phyloP scores from a whole-genome alignment of 92 coral and sea anemone genomes.

The Nematostella vectensis region DNA sequence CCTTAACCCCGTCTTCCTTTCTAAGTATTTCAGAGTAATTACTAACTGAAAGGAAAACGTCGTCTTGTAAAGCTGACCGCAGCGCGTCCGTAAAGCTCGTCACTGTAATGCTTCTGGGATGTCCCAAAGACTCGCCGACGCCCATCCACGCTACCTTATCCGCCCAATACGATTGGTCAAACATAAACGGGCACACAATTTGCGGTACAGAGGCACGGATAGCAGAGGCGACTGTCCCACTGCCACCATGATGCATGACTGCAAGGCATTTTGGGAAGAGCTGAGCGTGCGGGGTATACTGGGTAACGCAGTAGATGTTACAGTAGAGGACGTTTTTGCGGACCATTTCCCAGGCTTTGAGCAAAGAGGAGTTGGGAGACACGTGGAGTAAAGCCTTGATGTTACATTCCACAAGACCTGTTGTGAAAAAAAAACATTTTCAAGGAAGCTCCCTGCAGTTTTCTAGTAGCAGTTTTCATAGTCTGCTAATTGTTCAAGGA shows the following conservation, averaged over 20 bases:
- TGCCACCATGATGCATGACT: constrained; percentile 82
- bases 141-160: constrained; percentile 92
- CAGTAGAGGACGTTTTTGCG: constrained; percentile 69
- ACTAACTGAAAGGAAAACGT: constrained; percentile 25
- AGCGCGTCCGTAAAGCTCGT: constrained; percentile 43
- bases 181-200: constrained; percentile 85
- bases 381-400: constrained; percentile 67
- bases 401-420: constrained; percentile 78
- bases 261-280: constrained; percentile 71
- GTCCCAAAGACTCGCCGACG: constrained; percentile 74
- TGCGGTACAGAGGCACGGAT: constrained; percentile 72
- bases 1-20: constrained; percentile 52
- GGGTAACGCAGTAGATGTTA: constrained; percentile 72
- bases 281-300: constrained; percentile 50
- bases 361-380: constrained; percentile 37
- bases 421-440: neutral
- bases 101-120: constrained; percentile 53
- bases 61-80: constrained; percentile 20
- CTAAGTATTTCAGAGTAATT: constrained; percentile 39
- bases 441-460: too few relatives aligned
- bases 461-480: too few relatives aligned
- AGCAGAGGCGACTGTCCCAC: constrained; percentile 82
- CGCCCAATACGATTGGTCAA: constrained; percentile 89
- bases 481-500: too few relatives aligned
- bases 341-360: constrained; percentile 85